Conservation (phyloP, 2,888 invertebrate species). For the Lycaena phlaeas region DNA sequence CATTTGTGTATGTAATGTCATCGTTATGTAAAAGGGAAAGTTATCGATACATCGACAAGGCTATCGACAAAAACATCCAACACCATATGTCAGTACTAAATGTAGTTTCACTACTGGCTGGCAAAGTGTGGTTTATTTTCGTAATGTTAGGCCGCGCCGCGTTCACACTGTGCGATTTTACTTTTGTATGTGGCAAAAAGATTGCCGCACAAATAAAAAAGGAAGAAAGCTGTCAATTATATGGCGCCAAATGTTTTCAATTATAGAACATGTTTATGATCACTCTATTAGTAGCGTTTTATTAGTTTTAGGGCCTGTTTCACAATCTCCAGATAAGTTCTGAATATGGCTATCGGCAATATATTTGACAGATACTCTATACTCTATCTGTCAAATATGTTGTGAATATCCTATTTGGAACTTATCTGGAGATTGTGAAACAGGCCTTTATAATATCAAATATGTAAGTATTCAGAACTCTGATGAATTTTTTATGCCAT, state of each 20-base stretch:
- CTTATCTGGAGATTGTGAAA: too few species aligned
- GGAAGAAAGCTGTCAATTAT: neutral
- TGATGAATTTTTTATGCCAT: too few species aligned
- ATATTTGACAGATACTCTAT: too few species aligned
- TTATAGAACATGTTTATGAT: too few species aligned
- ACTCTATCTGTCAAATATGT: too few species aligned
- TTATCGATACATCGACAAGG: constrained; percentile 17
- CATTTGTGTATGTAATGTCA: neutral
- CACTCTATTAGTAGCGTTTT: too few species aligned
- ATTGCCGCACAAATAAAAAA: neutral
- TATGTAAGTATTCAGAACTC: too few species aligned
- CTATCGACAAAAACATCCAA: constrained; percentile 34
- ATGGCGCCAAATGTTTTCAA: neutral
- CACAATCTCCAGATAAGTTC: too few species aligned
- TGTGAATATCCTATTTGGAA: too few species aligned
- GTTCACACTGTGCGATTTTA: constrained; percentile 17
- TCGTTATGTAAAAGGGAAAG: constrained; percentile 6
- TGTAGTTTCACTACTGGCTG: constrained; percentile 49
- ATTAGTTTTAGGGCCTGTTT: too few species aligned
- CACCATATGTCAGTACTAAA: constrained; percentile 55
- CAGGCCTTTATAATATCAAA: too few species aligned
- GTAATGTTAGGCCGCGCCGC: constrained; percentile 35
- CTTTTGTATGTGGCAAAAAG: constrained; percentile 10
- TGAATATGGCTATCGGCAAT: too few species aligned
- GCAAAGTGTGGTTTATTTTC: constrained; percentile 43